phyloP scores from a whole-genome alignment of 1,140 invertebrate genomes.

The Centruroides sculpturatus region DNA sequence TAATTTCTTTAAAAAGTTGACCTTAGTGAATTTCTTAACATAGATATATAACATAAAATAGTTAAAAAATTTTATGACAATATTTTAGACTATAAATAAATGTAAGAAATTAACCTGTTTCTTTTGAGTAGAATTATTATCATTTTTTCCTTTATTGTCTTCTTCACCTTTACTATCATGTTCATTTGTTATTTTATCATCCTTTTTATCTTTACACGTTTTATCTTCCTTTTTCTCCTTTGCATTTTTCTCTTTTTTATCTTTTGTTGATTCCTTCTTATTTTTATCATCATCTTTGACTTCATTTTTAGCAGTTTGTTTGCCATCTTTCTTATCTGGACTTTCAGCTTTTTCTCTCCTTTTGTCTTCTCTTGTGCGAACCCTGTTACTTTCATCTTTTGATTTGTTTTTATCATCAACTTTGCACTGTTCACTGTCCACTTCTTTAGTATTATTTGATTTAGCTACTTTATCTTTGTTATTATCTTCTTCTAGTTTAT shows the following conservation, averaged over 20 bases:
- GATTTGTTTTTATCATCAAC: constrained; percentile 21
- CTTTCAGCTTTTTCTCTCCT: constrained; percentile 21
- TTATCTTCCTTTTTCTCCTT: constrained; percentile 22
- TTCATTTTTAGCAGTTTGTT: constrained; percentile 1
- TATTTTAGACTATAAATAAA: too few species aligned
- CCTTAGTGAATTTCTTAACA: too few species aligned
- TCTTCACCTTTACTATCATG: constrained; percentile 20
- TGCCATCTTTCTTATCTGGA: constrained; percentile 8
- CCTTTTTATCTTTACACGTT: constrained; percentile 26
- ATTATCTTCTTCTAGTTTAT: not conserved
- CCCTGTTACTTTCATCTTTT: constrained; percentile 17
- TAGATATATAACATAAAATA: too few species aligned
- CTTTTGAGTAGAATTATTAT: constrained; percentile 1
- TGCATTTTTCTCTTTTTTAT: constrained; percentile 35
- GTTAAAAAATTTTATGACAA: too few species aligned
- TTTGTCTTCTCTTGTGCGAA: constrained; percentile 26
- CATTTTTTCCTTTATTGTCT: constrained; percentile 17
- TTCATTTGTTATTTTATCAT: constrained; percentile 28
- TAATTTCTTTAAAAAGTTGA: too few species aligned
- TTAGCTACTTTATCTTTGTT: not conserved
- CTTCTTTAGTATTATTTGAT: constrained; percentile 1
- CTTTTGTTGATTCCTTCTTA: constrained; percentile 13
- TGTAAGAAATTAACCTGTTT: too few species aligned
- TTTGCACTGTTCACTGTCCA: constrained; percentile 26
- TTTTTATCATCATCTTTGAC: constrained; percentile 29